These are phyloP conservation scores for Ceyx margarethae DNA, from an alignment of 2,113 vertebrate species.

Conservation along the genomic window DNA sequence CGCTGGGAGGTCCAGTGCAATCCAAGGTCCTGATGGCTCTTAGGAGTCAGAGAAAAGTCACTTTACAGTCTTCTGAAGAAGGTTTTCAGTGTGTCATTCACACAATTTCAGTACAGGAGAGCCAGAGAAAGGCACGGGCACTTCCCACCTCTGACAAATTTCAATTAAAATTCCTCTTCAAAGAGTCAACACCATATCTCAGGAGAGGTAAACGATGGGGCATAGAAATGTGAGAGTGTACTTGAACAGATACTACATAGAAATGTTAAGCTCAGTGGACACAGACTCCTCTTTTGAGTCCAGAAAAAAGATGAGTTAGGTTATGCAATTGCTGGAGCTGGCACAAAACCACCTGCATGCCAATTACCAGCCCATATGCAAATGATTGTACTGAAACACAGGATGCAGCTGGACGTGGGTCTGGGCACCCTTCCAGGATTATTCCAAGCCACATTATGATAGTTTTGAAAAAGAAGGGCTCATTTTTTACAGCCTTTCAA, in stretches of 20 bases:
- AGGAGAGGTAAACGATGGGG: neutral
- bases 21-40: neutral
- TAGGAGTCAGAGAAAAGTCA: neutral
- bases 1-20: neutral
- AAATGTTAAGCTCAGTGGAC: conserved; percentile 15
- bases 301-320: conserved; percentile 10
- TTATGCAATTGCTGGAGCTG: conserved; percentile 57
- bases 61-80: neutral
- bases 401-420: conserved; percentile 53
- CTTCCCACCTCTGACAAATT: conserved; percentile 6
- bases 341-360: conserved; percentile 43
- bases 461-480: conserved; percentile 48
- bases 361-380: conserved; percentile 27
- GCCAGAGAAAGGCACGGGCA: neutral
- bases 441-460: conserved; percentile 54
- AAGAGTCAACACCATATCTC: neutral
- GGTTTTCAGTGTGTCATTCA: neutral
- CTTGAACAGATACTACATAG: conserved; percentile 18
- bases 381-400: conserved; percentile 45
- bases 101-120: neutral
- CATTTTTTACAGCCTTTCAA: conserved; percentile 55
- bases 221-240: neutral
- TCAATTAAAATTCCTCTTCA: conserved; percentile 26
- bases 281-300: neutral
- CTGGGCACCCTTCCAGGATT: conserved; percentile 48